These are phyloP conservation scores for Trissonchulus sp. DNA, from an alignment of 2,888 invertebrate genomes.

Conservation along the genomic window DNA sequence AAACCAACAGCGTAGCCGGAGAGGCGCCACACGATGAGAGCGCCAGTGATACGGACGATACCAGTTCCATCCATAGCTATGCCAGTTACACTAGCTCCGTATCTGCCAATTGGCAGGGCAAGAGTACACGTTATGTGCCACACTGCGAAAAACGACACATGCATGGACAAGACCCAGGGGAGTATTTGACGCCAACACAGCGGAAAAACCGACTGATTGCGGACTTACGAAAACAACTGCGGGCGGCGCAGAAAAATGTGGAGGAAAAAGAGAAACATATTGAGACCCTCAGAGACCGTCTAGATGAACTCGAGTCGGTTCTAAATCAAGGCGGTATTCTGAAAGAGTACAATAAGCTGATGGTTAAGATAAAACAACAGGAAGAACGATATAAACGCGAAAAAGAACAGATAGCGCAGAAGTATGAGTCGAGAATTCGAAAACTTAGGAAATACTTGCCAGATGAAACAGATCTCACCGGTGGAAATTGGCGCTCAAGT, in stretches of 20 bases:
- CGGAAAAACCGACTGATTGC: slow-evolving; percentile 40
- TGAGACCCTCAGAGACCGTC: slow-evolving; percentile 44
- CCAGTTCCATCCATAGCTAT: background rate
- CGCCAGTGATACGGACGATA: slow-evolving; percentile 20
- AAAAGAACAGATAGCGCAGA: background rate
- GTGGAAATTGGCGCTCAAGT: background rate
- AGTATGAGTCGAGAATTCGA: slow-evolving; percentile 6
- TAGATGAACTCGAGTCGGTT: slow-evolving; percentile 43
- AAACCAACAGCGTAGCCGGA: slow-evolving; percentile 45
- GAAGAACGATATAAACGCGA: background rate
- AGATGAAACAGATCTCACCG: slow-evolving; percentile 1
- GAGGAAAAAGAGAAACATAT: slow-evolving; percentile 39
- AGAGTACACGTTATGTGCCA: slow-evolving; percentile 26
- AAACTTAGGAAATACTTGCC: slow-evolving; percentile 10
- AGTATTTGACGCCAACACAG: slow-evolving; percentile 49
- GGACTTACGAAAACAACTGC: slow-evolving; percentile 18
- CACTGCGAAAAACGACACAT: slow-evolving; percentile 27
- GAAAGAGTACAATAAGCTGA: background rate
- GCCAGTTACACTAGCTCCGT: slow-evolving; percentile 17
- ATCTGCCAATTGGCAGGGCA: slow-evolving; percentile 22
- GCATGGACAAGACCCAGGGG: slow-evolving; percentile 32
- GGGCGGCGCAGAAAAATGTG: background rate
- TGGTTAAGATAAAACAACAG: background rate
- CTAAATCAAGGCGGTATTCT: slow-evolving; percentile 32
- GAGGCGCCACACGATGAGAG: background rate